These are phyloP conservation scores for Forbesichthys agassizii DNA, from an alignment of 2,113 vertebrate species.

Conservation along the genomic window DNA sequence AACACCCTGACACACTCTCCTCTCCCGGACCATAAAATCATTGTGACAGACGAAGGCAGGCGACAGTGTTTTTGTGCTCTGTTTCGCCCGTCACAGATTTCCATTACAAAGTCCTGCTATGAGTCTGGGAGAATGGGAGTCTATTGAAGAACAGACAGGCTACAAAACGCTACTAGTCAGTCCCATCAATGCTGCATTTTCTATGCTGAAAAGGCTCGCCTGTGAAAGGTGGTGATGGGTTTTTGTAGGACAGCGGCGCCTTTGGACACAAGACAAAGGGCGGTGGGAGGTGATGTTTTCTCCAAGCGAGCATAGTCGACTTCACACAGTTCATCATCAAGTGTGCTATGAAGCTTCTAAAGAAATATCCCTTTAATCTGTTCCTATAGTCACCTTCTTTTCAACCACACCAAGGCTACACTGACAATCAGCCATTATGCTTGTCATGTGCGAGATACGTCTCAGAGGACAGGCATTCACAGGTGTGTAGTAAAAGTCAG, in stretches of 20 bases:
- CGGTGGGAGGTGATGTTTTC: constrained; percentile 43
- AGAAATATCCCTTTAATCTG: constrained; percentile 51
- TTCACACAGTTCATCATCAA: constrained; percentile 54
- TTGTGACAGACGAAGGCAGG: constrained; percentile 69
- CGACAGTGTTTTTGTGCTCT: constrained; percentile 65
- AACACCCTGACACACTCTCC: constrained; percentile 33
- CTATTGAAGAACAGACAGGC: constrained; percentile 66
- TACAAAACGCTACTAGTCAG: constrained; percentile 69
- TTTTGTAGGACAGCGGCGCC: constrained; percentile 54
- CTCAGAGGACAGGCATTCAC: constrained; percentile 33
- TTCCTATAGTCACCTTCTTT: constrained; percentile 33
- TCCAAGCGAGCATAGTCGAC: constrained; percentile 23
- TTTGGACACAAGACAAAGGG: constrained; percentile 59
- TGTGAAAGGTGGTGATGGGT: constrained; percentile 58
- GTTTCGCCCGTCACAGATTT: constrained; percentile 70
- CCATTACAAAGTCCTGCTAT: constrained; percentile 74
- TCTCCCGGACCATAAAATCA: constrained; percentile 64
- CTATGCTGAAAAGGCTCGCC: constrained; percentile 59
- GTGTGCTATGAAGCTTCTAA: constrained; percentile 42
- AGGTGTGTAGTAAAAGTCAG: constrained; percentile 15
- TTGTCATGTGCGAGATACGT: constrained; percentile 14
- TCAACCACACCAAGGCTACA: constrained; percentile 36
- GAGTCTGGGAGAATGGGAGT: constrained; percentile 61
- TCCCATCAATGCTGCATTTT: constrained; percentile 62
- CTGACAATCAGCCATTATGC: constrained; percentile 21